Conservation (phyloP, 2,888 invertebrate species). For the Melieria omissa region DNA sequence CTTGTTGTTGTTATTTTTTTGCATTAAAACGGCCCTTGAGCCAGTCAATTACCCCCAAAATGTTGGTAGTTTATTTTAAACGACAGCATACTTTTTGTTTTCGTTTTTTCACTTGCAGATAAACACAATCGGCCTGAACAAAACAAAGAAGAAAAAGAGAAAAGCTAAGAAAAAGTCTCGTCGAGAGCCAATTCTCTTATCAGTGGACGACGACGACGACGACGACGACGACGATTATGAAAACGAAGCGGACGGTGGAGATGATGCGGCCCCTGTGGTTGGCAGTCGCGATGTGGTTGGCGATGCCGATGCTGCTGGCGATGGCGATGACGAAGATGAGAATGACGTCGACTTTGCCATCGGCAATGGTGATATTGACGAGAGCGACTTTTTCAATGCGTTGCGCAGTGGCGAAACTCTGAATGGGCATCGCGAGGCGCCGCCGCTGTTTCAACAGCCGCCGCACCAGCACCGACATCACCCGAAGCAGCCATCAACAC, state of each 20-base stretch:
- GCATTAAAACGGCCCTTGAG: neutral
- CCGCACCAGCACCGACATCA: slow-evolving; percentile 38
- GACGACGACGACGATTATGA: slow-evolving; percentile 36
- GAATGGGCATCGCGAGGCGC: slow-evolving; percentile 40
- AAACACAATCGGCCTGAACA: slow-evolving; percentile 55
- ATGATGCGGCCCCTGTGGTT: slow-evolving; percentile 45
- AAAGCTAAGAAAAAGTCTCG: slow-evolving; percentile 52
- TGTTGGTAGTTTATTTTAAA: neutral
- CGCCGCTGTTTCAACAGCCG: slow-evolving; percentile 36
- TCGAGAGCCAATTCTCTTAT: slow-evolving; percentile 54
- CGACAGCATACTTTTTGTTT: slow-evolving; percentile 6
- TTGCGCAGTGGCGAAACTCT: slow-evolving; percentile 34
- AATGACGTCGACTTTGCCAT: slow-evolving; percentile 38
- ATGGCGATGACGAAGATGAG: slow-evolving; percentile 40
- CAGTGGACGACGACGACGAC: slow-evolving; percentile 52
- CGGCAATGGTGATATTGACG: slow-evolving; percentile 16
- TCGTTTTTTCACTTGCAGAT: slow-evolving; percentile 46
- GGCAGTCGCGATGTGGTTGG: slow-evolving; percentile 38
- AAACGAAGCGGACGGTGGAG: slow-evolving; percentile 30
- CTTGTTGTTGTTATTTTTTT: neutral
- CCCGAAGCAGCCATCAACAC: slow-evolving; percentile 27
- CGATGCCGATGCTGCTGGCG: slow-evolving; percentile 38
- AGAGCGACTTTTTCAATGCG: slow-evolving; percentile 44
- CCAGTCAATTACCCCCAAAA: neutral
- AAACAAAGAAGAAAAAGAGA: slow-evolving; percentile 44